Percentiles rank a stretch among this genome's conserved stretches.
phyloP scores from a whole-genome alignment of 2,113 vertebrate genomes.

The Brachyistius frenatus region DNA sequence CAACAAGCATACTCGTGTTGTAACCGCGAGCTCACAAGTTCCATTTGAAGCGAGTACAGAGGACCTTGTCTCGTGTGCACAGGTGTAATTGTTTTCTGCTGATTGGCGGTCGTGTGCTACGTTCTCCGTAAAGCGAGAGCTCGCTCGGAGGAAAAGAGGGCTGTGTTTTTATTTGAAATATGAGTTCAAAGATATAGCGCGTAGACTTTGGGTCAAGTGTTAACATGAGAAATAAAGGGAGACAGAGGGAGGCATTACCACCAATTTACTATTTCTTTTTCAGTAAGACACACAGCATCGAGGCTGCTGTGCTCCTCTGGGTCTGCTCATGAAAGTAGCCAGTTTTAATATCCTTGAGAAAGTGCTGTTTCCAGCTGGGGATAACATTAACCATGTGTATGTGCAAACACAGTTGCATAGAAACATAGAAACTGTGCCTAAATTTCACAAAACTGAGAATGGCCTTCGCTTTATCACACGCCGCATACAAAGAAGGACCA shows the following conservation, averaged over 20 bases:
- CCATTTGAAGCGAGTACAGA: too few relatives aligned
- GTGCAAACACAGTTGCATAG: conserved; percentile 43
- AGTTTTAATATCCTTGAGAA: conserved; percentile 63
- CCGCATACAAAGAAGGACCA: background rate
- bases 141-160: background rate
- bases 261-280: conserved; percentile 32
- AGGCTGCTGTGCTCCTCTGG: conserved; percentile 24
- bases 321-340: conserved; percentile 45
- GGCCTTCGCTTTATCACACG: background rate
- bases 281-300: conserved; percentile 12
- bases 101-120: background rate
- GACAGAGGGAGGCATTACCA: background rate
- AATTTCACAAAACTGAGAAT: conserved; percentile 6
- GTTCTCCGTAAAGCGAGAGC: background rate
- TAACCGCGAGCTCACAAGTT: too few relatives aligned
- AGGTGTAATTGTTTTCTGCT: background rate
- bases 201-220: conserved; percentile 1
- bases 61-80: background rate
- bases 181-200: conserved; percentile 3
- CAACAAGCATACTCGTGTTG: too few relatives aligned
- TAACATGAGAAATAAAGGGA: background rate
- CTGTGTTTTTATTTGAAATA: background rate
- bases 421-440: conserved; percentile 16
- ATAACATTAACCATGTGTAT: conserved; percentile 52
- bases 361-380: conserved; percentile 38